Evolutionary conservation across 2,113 vertebrate species (phyloP).

Genomic region (Sakesphorus luctuosus): DNA sequence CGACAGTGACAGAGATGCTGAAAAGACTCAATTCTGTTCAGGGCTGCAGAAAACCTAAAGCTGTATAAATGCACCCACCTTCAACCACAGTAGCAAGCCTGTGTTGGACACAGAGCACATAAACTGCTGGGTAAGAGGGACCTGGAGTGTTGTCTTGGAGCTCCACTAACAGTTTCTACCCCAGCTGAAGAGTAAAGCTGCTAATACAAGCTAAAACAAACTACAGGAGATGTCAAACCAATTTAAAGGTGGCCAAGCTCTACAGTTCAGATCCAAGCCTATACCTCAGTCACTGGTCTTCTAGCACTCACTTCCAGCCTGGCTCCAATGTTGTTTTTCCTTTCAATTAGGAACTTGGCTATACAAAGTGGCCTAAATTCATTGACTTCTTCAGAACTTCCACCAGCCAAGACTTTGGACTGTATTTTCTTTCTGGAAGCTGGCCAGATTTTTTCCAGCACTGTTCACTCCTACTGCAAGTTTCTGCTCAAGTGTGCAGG

Average conservation of each 20-base stretch:
- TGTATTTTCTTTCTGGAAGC: neutral
- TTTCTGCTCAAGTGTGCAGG: neutral
- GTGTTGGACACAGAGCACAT: rapidly evolving
- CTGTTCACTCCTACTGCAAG: neutral
- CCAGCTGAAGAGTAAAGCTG: neutral
- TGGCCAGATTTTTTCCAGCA: neutral
- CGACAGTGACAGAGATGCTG: neutral
- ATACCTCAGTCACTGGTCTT: neutral
- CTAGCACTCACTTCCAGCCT: neutral
- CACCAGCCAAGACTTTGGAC: neutral
- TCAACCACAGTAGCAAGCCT: neutral
- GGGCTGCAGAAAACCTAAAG: neutral
- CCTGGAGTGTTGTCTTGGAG: neutral
- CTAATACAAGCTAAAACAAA: neutral
- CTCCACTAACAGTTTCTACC: neutral
- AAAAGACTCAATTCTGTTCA: neutral
- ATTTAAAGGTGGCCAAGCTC: neutral
- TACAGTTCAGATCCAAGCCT: neutral
- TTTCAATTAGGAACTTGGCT: neutral
- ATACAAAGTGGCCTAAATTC: neutral
- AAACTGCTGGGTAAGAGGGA: neutral
- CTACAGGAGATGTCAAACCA: neutral
- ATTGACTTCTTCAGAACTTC: neutral
- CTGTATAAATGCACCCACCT: neutral
- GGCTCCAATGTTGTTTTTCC: neutral